Conservation (phyloP, 2,113 vertebrate species). For the Sterrhoptilus dennistouni region DNA sequence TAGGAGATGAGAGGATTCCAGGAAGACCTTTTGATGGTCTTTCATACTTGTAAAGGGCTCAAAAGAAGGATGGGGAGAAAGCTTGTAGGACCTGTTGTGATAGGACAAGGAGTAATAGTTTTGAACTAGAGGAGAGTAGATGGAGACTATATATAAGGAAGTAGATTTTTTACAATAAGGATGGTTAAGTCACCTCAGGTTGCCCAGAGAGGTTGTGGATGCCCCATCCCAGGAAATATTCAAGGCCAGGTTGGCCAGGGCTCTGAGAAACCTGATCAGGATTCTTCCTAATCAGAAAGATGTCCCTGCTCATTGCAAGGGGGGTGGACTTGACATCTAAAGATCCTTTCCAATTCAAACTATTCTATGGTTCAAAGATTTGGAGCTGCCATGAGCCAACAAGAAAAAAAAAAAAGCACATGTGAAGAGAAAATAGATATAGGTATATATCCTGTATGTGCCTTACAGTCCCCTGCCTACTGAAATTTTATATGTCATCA, state of each 20-base stretch:
- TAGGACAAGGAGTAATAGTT: background rate
- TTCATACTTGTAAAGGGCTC: accelerated
- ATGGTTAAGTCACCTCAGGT: background rate
- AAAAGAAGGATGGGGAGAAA: background rate
- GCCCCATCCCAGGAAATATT: background rate
- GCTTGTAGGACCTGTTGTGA: background rate
- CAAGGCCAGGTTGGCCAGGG: background rate
- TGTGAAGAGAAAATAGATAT: background rate
- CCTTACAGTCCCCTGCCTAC: background rate
- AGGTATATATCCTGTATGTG: background rate
- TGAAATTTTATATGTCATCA: background rate
- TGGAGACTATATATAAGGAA: background rate
- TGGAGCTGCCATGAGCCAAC: background rate
- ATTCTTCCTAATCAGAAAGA: background rate
- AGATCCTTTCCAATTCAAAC: background rate
- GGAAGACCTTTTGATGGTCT: background rate
- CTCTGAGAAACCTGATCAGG: background rate
- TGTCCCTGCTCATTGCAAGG: background rate
- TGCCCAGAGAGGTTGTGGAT: background rate
- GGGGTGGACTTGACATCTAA: background rate
- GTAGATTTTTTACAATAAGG: background rate
- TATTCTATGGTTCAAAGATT: background rate
- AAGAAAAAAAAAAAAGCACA: background rate
- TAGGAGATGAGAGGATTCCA: background rate
- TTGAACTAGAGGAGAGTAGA: background rate